A percentile compares a stretch with the other conserved stretches of the same genome.
phyloP scores from a whole-genome alignment of 2,888 invertebrate genomes.

The Xestoiulus laeticollis region DNA sequence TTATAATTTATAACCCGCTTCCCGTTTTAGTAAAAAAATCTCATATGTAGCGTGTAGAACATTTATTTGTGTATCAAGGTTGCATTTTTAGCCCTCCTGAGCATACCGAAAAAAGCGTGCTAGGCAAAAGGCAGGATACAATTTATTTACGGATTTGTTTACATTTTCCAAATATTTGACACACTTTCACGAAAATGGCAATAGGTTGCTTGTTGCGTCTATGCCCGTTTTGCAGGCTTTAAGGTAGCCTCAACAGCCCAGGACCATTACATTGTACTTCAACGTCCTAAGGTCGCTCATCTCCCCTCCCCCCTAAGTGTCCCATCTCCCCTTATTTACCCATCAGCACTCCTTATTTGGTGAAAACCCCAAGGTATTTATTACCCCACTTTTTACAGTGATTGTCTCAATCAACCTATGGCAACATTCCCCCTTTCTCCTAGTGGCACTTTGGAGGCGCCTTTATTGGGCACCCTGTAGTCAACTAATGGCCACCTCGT shows the following conservation, averaged over 20 bases:
- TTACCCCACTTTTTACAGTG: constrained; percentile 29
- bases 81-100: background rate
- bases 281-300: background rate
- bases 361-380: constrained; percentile 18
- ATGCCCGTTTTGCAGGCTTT: background rate
- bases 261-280: background rate
- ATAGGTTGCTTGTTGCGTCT: background rate
- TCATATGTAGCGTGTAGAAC: background rate
- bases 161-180: constrained; percentile 25
- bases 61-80: constrained; percentile 35
- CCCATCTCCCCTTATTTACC: background rate
- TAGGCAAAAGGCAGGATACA: background rate
- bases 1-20: constrained; percentile 15
- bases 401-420: constrained; percentile 2
- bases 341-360: constrained; percentile 8
- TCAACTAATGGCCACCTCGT: background rate
- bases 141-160: constrained; percentile 29
- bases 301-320: background rate
- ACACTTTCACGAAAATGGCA: constrained; percentile 30
- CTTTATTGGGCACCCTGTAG: constrained; percentile 24
- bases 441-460: background rate
- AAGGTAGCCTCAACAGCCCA: background rate
- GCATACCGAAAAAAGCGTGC: background rate
- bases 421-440: background rate
- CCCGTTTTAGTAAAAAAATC: background rate